Conservation (phyloP, 2,113 vertebrate species). For the Oryzias melastigma region DNA sequence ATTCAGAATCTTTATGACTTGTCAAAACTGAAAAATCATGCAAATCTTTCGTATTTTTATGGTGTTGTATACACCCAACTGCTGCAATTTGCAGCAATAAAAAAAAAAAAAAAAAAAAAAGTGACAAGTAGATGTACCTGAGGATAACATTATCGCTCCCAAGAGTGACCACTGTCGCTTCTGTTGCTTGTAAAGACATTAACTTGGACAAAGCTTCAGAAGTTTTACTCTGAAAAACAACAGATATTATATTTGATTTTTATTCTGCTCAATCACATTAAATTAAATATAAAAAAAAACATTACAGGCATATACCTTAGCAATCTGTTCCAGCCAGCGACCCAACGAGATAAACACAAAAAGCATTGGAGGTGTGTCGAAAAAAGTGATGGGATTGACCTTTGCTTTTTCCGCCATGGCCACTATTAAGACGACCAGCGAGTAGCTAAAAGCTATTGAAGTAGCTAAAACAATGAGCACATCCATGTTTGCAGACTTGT, state of each 20-base stretch:
- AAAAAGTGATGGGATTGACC: slow-evolving; percentile 94
- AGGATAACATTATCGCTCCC: slow-evolving; percentile 82
- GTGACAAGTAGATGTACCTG: slow-evolving; percentile 76
- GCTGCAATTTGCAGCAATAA: not conserved
- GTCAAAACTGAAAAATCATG: too few species aligned
- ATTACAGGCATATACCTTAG: slow-evolving; percentile 82
- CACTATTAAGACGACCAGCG: slow-evolving; percentile 85
- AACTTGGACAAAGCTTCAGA: slow-evolving; percentile 96
- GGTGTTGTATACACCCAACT: not conserved
- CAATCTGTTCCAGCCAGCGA: slow-evolving; percentile 95
- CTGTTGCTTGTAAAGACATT: slow-evolving; percentile 97
- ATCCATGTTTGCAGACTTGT: slow-evolving; percentile 95
- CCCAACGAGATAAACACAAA: slow-evolving; percentile 96
- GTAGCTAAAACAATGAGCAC: slow-evolving; percentile 96
- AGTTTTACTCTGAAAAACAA: slow-evolving; percentile 88
- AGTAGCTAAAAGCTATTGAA: slow-evolving; percentile 91
- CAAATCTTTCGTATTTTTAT: too few species aligned
- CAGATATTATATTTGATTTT: slow-evolving; percentile 8
- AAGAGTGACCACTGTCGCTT: slow-evolving; percentile 92
- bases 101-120: not conserved
- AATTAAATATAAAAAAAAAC: not conserved
- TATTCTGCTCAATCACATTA: not conserved
- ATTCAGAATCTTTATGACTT: too few species aligned
- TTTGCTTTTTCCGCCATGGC: slow-evolving; percentile 88
- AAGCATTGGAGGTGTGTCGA: slow-evolving; percentile 97